Conservation (phyloP, 2,888 invertebrate genomes). For the Vandiemenella viatica region DNA sequence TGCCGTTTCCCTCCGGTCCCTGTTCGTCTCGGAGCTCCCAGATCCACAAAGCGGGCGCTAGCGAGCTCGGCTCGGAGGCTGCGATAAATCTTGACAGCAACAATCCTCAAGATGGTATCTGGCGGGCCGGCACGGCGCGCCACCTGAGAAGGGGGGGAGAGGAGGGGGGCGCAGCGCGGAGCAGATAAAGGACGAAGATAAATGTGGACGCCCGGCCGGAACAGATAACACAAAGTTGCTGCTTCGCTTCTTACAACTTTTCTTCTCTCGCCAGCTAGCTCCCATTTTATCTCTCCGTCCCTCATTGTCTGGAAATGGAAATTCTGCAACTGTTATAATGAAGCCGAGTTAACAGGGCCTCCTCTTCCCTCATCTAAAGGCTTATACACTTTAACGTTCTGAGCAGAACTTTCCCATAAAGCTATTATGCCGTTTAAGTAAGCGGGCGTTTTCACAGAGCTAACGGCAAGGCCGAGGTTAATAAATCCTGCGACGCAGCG, state of each 20-base stretch:
- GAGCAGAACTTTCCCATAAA: neutral
- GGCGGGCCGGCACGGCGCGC: too few relatives aligned
- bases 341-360: neutral
- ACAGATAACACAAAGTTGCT: slow-evolving; percentile 3
- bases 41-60: too few relatives aligned
- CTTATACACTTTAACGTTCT: too few relatives aligned
- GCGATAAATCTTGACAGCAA: slow-evolving; percentile 17
- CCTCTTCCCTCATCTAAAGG: neutral
- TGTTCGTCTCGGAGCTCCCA: too few relatives aligned
- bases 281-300: neutral
- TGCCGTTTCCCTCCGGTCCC: too few relatives aligned
- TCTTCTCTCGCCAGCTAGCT: neutral
- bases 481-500: neutral
- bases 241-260: neutral
- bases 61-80: too few relatives aligned
- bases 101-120: slow-evolving; percentile 18
- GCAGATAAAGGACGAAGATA: slow-evolving; percentile 17
- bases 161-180: slow-evolving; percentile 6
- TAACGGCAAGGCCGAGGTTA: neutral
- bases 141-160: slow-evolving; percentile 15
- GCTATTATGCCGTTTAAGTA: neutral
- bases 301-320: slow-evolving; percentile 6
- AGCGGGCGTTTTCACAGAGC: neutral
- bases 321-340: neutral
- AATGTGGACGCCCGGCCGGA: slow-evolving; percentile 11